Base-by-base conservation (phyloP, 92 coral and sea anemone species). In the Parazoanthus darwini region DNA sequence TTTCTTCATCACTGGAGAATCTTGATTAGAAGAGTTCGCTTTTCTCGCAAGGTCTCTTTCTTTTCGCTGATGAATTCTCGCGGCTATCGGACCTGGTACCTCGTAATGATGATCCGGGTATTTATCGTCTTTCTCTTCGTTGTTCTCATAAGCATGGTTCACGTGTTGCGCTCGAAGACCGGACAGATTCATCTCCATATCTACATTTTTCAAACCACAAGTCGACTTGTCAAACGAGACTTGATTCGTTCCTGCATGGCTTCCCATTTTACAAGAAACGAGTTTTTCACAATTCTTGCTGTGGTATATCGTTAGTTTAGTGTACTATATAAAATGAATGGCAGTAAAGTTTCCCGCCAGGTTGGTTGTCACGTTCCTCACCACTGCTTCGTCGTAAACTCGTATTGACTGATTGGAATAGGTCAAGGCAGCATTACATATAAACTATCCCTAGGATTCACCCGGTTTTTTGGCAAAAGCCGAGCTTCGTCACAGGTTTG, bases 91-190 rank as follows among this genome's bases (percentile, higher is more conserved):
- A 4, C 72, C 85, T 20, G 85, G 83, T 51, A 22, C 4, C 43
- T 81, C 85, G 50, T 81, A 81, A 16, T 35, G 85, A 22, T 81
- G 85, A 22, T 81, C 85, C 35, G 85, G 51, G 5, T 59, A 81
- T 81, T 59, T 81, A 23, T 81, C 85, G 4, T 36, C 74, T 59
- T 35, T 20, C 6, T 3, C 48, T 22, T 29, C 74, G 29, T 38
- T 81, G 85, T 81, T 81, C 22, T 81, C 74, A 25, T 81, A 81
- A 7, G 74, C 85, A 22, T 58, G 50, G 51, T 81, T 81, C 74
- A 59, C 74, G 50, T 81, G 85, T 37, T 81, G 74, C n/a, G 59
- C 38, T 5, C 38, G 82, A 79, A 79, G 65, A 4, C 39, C 82
- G 11, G 66, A 4, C 10, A 79, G 20, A 18, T 51, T 51, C 67